Evolutionary conservation across 2,797 vertebrate genomes (phyloP), one percentile per base, ranked within the genome.

Genomic region (Poeciliopsis infans): DNA sequence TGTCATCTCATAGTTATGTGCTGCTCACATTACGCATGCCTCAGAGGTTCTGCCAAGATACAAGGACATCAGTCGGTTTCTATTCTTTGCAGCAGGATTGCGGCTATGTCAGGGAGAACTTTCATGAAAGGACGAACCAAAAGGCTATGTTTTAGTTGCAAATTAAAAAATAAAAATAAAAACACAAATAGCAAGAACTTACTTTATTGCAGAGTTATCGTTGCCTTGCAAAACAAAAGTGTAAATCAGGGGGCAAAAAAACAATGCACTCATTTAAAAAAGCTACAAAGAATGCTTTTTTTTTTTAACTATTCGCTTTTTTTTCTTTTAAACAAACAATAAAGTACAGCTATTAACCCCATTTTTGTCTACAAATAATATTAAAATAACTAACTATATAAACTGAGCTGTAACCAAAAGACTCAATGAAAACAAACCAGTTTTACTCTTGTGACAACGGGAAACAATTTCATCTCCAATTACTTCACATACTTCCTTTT

Each of bases 1-100:
- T 85, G 86, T 94, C 92, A 94, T 86, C 76, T 75, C 82, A 90
- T 77, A 91, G 89, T 81, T 91, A 94, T 91, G 90, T 87, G 76
- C 73, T 49, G 86, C 92, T 94, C 91, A 80, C 68, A 88, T 93
- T 91, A 91, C 90, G 88, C 87, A 87, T 86, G 88, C 90, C 74
- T 85, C 84, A 46, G 84, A 85, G 70, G 78, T 83, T 90, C 89
- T 88, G 89, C 90, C 90, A 91, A 94, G 91, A 82, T 85, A 83
- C 91, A 91, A 87, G 90, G 82, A 85, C 89, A 85, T 77, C 78
- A 68, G 83, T 88, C 86, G 83, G 86, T 85, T 93, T 92, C 87
- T 89, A 91, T 90, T 90, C 77, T 87, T 84, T 84, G 85, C 90
- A 93, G 91, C 89, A 91, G 89, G 81, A 83, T 81, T 41, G 11